Evolutionary conservation across 2,797 vertebrate genomes (phyloP), one percentile per base, ranked within the genome.

Genomic region (Enoplosus armatus): DNA sequence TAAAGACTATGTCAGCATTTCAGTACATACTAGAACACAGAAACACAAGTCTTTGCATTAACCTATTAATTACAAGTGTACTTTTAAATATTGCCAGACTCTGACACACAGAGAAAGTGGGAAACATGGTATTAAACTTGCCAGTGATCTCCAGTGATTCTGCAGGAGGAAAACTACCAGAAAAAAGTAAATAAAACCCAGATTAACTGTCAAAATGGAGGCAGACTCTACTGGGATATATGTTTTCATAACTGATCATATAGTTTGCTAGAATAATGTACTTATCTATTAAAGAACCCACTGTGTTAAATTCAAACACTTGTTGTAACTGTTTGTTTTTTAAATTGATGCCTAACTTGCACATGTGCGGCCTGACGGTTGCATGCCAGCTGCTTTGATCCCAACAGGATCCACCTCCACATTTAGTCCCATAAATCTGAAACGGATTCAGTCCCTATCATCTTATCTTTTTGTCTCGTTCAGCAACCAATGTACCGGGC

Each of bases 401-500:
- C 7, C 35, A 51, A 55, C 26, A n/a, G 6, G 18, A 22, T 29
- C 35, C 18, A 35, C 7, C 20, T 16, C 24, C 35, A 6, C 15
- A 20, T 67, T 27, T 31, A 24, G 22, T 47, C n/a, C 2, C 10
- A 7, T 50, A 31, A 9, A 27, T 53, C 18, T 51, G 5, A 69
- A 62, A 39, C 22, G 26, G 11, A 27, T 51, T 54, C 7, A 50
- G 6, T 61, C 33, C n/a, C 20, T 37, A 8, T 56, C 31, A 33
- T 41, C 20, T 15, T 6, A 8, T 14, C 7, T 35, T 24, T 56
- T 10, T 56, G 55, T 84, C 58, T 82, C 18, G 7, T 33, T 90
- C 61, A 90, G 83, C 97, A 99, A 12, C 24, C 55, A 45, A 94
- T 92, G 54, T 96, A 98, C 81, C 85, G 84, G 33, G 90, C 79